These are phyloP conservation scores for Anhinga rufa DNA, from an alignment of 2,113 vertebrate species.

Conservation along the genomic window DNA sequence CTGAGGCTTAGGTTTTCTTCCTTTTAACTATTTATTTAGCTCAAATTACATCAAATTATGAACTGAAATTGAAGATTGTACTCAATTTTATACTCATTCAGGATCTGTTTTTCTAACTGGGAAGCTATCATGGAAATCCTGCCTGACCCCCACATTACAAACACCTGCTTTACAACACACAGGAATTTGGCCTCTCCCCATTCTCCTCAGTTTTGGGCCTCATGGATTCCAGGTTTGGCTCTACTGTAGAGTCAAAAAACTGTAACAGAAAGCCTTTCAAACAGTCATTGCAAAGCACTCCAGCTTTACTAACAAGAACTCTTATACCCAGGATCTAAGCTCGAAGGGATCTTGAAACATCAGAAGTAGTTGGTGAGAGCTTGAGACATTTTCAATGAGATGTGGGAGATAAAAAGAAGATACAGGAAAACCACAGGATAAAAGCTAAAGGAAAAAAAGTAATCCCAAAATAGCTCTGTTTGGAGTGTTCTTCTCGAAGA, in stretches of 20 bases:
- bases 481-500: constrained; percentile 23
- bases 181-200: not conserved
- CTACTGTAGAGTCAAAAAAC: not conserved
- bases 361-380: constrained; percentile 10
- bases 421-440: constrained; percentile 53
- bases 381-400: constrained; percentile 23
- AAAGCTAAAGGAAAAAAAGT: constrained; percentile 36
- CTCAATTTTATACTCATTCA: not conserved
- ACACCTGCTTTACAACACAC: not conserved
- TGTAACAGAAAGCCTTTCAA: not conserved
- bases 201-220: not conserved
- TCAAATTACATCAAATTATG: not conserved
- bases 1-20: not conserved
- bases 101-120: not conserved
- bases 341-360: constrained; percentile 51
- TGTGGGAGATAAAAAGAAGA: constrained; percentile 43
- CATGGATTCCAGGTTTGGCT: not conserved
- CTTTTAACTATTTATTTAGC: not conserved
- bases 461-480: constrained; percentile 53
- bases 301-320: not conserved
- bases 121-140: not conserved
- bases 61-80: not conserved
- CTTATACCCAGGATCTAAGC: constrained; percentile 30
- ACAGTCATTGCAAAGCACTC: not conserved
- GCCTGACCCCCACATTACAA: not conserved